These are phyloP conservation scores for Drosophila mulleri DNA, from an alignment of 2,888 invertebrate species.

Conservation along the genomic window DNA sequence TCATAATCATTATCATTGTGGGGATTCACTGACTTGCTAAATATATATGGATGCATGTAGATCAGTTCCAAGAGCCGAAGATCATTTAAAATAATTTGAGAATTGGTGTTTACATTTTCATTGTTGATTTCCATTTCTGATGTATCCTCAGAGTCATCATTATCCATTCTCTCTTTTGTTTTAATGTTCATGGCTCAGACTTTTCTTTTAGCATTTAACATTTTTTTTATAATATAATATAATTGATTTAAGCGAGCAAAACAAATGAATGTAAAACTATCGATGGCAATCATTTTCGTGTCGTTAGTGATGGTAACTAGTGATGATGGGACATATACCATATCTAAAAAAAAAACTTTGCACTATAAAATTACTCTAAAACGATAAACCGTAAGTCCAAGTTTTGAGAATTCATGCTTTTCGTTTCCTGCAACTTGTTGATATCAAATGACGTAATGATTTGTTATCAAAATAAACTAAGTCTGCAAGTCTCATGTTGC, in stretches of 20 bases:
- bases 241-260: too few species aligned
- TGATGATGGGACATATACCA: neutral
- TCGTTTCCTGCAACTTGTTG: too few species aligned
- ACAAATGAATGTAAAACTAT: neutral
- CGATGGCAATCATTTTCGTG: neutral
- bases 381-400: too few species aligned
- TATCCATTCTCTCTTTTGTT: neutral
- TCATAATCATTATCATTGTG: constrained; percentile 47
- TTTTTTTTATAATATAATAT: too few species aligned
- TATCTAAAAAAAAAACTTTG: too few species aligned
- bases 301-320: neutral
- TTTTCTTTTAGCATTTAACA: too few species aligned
- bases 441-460: too few species aligned
- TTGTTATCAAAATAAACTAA: too few species aligned
- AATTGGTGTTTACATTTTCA: constrained; percentile 37
- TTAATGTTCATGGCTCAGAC: neutral
- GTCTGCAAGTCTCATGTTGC: too few species aligned
- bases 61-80: constrained; percentile 53
- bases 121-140: constrained; percentile 41
- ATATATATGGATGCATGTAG: constrained; percentile 47
- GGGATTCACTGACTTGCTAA: constrained; percentile 5
- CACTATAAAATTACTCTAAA: too few species aligned
- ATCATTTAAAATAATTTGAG: constrained; percentile 58
- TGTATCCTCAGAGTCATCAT: neutral
- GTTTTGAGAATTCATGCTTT: too few species aligned